phyloP scores from a whole-genome alignment of 2,797 vertebrate genomes.

The Liparis tanakae region DNA sequence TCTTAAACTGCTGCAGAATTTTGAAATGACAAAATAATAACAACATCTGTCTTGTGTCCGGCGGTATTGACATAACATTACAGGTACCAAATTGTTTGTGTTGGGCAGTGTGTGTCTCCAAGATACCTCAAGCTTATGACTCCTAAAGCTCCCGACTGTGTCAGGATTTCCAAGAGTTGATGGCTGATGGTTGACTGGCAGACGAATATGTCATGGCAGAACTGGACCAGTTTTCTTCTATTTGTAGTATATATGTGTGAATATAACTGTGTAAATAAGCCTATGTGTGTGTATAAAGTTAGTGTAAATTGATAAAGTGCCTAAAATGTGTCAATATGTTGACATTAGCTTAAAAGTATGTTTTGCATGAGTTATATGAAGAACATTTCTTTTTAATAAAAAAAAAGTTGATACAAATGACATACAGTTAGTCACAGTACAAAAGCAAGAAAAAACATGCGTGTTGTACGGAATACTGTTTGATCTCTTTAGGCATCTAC shows the following conservation, averaged over 20 bases:
- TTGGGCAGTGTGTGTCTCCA: constrained; percentile 90
- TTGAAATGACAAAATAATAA: constrained; percentile 95
- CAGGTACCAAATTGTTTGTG: constrained; percentile 95
- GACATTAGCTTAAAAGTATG: neutral
- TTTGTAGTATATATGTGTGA: neutral
- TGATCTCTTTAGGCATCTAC: neutral
- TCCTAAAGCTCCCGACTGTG: constrained; percentile 64
- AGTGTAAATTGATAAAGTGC: constrained; percentile 16
- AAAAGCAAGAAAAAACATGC: neutral
- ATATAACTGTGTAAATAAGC: neutral
- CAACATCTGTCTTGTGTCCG: constrained; percentile 96
- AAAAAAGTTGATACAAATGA: neutral
- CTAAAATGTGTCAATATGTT: constrained; percentile 11
- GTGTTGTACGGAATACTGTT: neutral
- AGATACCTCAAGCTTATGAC: constrained; percentile 88
- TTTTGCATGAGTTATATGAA: neutral
- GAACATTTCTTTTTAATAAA: neutral
- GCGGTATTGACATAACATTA: constrained; percentile 93
- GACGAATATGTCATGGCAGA: constrained; percentile 46
- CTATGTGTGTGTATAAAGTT: neutral
- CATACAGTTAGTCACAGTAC: neutral
- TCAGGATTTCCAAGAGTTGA: constrained; percentile 63
- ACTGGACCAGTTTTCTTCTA: constrained; percentile 31
- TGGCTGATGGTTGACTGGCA: constrained; percentile 51
- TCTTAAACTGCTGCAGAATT: constrained; percentile 87